phyloP scores from a whole-genome alignment of 2,888 invertebrate species.

The Lepidochrysops patricia region DNA sequence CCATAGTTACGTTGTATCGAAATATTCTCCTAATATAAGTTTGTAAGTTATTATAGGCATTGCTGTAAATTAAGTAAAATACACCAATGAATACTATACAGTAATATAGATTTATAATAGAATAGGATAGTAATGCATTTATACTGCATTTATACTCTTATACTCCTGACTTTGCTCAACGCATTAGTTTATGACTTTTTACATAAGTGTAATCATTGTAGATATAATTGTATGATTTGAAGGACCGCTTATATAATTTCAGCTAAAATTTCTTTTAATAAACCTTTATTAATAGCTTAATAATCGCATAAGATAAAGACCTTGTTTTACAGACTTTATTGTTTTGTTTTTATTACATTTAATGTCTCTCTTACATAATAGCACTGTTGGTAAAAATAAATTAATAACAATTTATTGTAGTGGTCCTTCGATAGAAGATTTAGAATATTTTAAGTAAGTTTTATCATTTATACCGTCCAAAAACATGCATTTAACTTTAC shows the following conservation, averaged over 20 bases:
- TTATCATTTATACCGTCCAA: conserved; percentile 52
- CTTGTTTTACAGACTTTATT: neutral
- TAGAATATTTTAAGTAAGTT: conserved; percentile 16
- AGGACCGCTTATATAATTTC: conserved; percentile 14
- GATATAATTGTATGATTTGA: conserved; percentile 13
- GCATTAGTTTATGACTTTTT: conserved; percentile 4
- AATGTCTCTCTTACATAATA: no score
- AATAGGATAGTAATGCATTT: conserved; percentile 41
- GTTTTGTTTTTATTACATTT: neutral
- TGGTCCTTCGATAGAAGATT: conserved; percentile 21
- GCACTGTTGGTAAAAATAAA: no score
- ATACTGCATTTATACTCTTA: conserved; percentile 40
- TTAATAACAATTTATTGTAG: neutral
- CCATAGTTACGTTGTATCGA: neutral
- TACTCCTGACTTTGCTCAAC: conserved; percentile 51
- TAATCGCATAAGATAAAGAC: neutral
- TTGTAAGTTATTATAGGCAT: conserved; percentile 12
- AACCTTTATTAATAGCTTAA: no score
- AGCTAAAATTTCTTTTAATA: neutral
- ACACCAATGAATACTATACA: conserved; percentile 59
- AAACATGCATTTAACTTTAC: conserved; percentile 59
- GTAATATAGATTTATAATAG: conserved; percentile 31
- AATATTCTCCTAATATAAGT: neutral
- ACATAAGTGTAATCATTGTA: conserved; percentile 10
- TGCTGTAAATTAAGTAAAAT: conserved; percentile 28